These are phyloP conservation scores for Drosophila quinaria DNA, from an alignment of 2,888 invertebrate species.

Conservation along the genomic window DNA sequence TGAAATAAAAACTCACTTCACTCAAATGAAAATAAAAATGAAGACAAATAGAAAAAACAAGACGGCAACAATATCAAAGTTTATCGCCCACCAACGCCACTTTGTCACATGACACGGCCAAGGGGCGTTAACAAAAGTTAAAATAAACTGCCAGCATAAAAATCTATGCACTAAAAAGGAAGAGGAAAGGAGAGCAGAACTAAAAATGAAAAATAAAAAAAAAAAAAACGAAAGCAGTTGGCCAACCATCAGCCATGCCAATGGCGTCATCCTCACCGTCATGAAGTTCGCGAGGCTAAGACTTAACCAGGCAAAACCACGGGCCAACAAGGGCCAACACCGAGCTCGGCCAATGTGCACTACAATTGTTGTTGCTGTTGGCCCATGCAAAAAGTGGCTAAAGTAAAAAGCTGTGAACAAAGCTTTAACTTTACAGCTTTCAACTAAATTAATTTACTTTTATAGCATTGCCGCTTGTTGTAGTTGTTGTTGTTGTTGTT, in stretches of 20 bases:
- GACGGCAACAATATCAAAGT: constrained; percentile 28
- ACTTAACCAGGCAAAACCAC: constrained; percentile 33
- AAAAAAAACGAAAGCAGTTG: constrained; percentile 16
- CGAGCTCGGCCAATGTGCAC: constrained; percentile 18
- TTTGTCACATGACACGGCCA: constrained; percentile 79
- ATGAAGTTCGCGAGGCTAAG: constrained; percentile 48
- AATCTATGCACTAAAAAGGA: constrained; percentile 48
- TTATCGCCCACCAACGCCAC: constrained; percentile 70
- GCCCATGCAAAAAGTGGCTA: constrained; percentile 46
- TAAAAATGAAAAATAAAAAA: neutral
- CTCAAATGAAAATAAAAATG: constrained; percentile 14
- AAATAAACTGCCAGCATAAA: constrained; percentile 63
- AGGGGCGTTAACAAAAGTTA: constrained; percentile 60
- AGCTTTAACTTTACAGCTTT: constrained; percentile 84
- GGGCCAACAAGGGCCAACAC: constrained; percentile 8
- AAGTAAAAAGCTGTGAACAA: constrained; percentile 74
- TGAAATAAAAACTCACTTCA: constrained; percentile 32
- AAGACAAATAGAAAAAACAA: neutral
- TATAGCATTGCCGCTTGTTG: constrained; percentile 49
- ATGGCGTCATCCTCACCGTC: constrained; percentile 44
- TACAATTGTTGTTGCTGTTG: constrained; percentile 5
- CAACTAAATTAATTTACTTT: constrained; percentile 85
- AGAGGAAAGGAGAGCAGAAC: neutral
- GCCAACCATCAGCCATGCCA: constrained; percentile 35
- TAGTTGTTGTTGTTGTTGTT: constrained; percentile 7